Percentiles rank a stretch among this genome's conserved stretches.
These are phyloP conservation scores for Calliscelio sp. DNA, from an alignment of 2,888 invertebrate genomes.

Conservation along the genomic window DNA sequence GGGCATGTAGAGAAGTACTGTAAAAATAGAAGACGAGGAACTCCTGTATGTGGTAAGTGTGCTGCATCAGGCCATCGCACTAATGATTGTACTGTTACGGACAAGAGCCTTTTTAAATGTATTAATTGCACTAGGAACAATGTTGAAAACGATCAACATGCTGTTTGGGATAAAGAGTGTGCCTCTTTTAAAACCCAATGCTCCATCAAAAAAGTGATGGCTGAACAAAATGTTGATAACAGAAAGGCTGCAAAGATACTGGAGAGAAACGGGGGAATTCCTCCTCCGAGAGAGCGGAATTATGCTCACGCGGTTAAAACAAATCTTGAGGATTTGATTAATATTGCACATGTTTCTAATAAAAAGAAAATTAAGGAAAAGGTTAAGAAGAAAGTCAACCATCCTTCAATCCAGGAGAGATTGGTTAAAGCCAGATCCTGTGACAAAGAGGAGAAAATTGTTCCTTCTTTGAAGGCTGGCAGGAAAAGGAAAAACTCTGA, in stretches of 20 bases:
- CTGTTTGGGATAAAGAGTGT: not conserved
- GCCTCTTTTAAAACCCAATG: not conserved
- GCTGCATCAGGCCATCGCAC: not conserved
- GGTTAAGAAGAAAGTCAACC: too few species aligned
- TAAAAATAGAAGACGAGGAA: not conserved
- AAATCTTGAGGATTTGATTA: too few species aligned
- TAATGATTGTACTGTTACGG: not conserved
- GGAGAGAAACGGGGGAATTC: not conserved
- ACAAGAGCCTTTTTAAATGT: not conserved
- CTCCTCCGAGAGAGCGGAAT: not conserved
- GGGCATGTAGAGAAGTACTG: not conserved
- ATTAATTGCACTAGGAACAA: constrained; percentile 1
- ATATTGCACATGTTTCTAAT: too few species aligned
- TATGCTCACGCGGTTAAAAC: too few species aligned
- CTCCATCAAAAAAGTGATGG: not conserved
- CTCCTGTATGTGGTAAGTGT: not conserved
- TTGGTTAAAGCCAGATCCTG: too few species aligned
- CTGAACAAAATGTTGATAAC: not conserved
- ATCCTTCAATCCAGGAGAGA: too few species aligned
- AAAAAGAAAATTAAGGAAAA: too few species aligned
- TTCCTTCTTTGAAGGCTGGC: too few species aligned
- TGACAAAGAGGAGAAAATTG: too few species aligned
- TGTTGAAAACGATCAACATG: not conserved
- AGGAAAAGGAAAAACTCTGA: too few species aligned
- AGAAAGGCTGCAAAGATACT: not conserved